Evolutionary conservation across 1,140 invertebrate genomes (phyloP), one percentile per base, ranked within the genome.

Genomic region (Anastatus disparis): DNA sequence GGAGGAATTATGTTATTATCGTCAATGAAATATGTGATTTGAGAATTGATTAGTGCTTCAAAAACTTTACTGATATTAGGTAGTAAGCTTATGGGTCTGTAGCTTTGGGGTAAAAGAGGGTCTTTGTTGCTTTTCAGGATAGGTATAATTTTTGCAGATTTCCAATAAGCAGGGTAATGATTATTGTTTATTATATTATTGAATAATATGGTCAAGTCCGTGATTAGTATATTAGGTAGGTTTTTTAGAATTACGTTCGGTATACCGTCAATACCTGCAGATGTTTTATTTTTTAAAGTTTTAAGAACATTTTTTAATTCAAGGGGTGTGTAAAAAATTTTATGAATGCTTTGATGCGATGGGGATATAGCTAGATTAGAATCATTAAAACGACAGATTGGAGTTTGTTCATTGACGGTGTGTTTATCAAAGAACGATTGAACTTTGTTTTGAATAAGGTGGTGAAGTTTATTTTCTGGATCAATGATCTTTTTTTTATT

Each of bases 291-390:
- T 22, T 48, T 48, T 22, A 52, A n/a, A n/a, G 26, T 12, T 73
- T 70, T n/a, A 59, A 44, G 1, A 76, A 38, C 9, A 48, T 20
- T 22, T 15, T 17, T n/a, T n/a, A n/a, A n/a, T n/a, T n/a, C n/a
- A n/a, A n/a, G n/a, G n/a, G n/a, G n/a, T n/a, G n/a, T n/a, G n/a
- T n/a, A n/a, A n/a, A n/a, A n/a, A n/a, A n/a, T n/a, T n/a, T n/a
- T n/a, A n/a, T n/a, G n/a, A n/a, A n/a, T n/a, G n/a, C n/a, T n/a
- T n/a, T n/a, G n/a, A n/a, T n/a, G n/a, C n/a, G n/a, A n/a, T n/a
- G n/a, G n/a, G n/a, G n/a, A n/a, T n/a, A n/a, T n/a, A n/a, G n/a
- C n/a, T n/a, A n/a, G n/a, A n/a, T n/a, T n/a, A n/a, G n/a, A n/a
- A n/a, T n/a, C n/a, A n/a, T n/a, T n/a, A n/a, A n/a, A n/a, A n/a